Percentiles rank a stretch among this genome's conserved stretches.
Conservation (phyloP, 2,797 vertebrate genomes). For the Orientallactaga sibirica region DNA sequence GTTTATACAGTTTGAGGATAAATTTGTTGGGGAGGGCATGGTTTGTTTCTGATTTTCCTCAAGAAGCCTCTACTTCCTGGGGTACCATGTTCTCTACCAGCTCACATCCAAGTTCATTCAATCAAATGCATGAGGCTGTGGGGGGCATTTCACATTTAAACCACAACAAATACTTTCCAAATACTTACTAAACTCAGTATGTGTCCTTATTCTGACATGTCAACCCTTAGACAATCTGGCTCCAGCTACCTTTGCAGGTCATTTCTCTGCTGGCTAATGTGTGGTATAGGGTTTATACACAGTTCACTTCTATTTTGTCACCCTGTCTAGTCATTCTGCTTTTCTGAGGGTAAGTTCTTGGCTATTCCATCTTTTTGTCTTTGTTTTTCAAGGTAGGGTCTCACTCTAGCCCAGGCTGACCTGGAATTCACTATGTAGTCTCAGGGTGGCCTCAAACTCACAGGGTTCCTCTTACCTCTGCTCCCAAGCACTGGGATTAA, state of each 20-base stretch:
- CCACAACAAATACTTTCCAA: neutral
- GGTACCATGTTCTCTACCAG: neutral
- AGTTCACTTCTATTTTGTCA: neutral
- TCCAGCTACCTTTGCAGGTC: neutral
- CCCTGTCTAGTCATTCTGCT: neutral
- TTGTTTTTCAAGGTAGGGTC: too few species aligned
- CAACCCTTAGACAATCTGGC: neutral
- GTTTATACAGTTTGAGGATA: too few species aligned
- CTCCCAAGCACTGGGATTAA: too few species aligned
- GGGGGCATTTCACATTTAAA: neutral
- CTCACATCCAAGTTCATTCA: neutral
- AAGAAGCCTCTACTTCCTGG: neutral
- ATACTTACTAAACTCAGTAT: slow-evolving; percentile 7
- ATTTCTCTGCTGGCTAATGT: neutral
- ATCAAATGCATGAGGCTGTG: neutral
- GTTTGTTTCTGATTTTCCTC: too few species aligned
- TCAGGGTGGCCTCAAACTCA: too few species aligned
- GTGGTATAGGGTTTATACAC: neutral
- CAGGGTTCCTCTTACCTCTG: too few species aligned
- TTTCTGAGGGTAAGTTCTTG: slow-evolving; percentile 17
- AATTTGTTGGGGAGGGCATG: too few species aligned
- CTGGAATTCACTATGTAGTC: too few species aligned
- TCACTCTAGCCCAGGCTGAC: too few species aligned
- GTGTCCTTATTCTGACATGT: neutral
- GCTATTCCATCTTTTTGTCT: neutral